Evolutionary conservation across 2,113 vertebrate species (phyloP), one percentile per base, ranked within the genome.

Genomic region (Athene cunicularia): DNA sequence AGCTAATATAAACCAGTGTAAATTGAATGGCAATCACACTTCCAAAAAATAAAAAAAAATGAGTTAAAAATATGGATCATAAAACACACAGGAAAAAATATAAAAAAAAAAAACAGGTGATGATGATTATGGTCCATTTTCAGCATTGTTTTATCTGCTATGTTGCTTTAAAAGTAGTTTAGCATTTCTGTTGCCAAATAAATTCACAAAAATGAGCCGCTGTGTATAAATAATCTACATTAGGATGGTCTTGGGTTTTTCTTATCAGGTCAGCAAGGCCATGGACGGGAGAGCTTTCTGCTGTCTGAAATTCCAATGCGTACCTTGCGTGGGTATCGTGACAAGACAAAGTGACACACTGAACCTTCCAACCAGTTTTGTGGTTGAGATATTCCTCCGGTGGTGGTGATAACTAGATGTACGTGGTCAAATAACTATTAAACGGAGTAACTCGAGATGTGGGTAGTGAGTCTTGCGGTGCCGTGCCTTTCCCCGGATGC

Each of bases 361-460:
- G 43, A 79, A 28, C 20, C 23, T 33, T 58, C 32, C 50, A 64
- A 8, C 26, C 41, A 35, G 14, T 21, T 12, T 49, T 8, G 2
- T 47, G 21, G 39, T 39, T 39, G 52, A 47, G 23, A 30, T 47
- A 21, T 22, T 63, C 80, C 24, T 41, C 39, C 55, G n/a, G 14
- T 63, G 9, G 30, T 19, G n/a, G n/a, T 62, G 56, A 14, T 30
- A 55, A 55, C 19, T n/a, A 12, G 24, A 26, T 39, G n/a, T 12
- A 26, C 15, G 20, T 32, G 21, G 21, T 45, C 22, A 15, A n/a
- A 19, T 19, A 73, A n/a, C 33, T 52, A 26, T 59, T 67, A 21
- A 79, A 52, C 0, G 1, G 66, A 64, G 6, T 64, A 50, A 64
- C 41, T 50, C 47, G 55, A 33, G 6, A 4, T 12, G 39, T 0